phyloP scores from a whole-genome alignment of 2,113 vertebrate genomes.

The Apodemus sylvaticus region DNA sequence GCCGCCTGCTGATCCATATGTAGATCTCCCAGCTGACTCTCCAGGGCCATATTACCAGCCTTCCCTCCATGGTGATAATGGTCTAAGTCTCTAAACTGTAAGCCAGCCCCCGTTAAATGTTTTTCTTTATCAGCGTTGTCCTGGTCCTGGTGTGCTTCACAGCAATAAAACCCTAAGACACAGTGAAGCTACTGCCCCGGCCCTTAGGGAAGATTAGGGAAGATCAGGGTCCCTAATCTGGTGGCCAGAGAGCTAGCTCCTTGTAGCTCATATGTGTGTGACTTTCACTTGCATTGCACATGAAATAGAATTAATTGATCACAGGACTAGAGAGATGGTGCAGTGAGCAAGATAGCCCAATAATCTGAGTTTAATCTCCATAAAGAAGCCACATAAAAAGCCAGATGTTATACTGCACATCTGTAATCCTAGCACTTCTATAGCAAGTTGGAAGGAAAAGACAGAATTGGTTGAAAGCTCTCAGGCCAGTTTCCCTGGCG shows the following conservation, averaged over 20 bases:
- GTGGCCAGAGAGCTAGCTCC: not conserved
- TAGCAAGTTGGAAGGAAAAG: not conserved
- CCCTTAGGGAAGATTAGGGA: no score
- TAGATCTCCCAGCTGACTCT: not conserved
- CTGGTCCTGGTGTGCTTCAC: not conserved
- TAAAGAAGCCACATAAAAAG: not conserved
- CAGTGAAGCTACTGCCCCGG: not conserved
- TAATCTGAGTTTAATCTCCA: not conserved
- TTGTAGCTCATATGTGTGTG: not conserved
- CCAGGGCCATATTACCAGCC: not conserved
- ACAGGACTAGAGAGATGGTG: not conserved
- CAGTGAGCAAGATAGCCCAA: not conserved
- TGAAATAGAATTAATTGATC: not conserved
- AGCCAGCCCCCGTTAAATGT: not conserved
- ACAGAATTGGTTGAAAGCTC: not conserved
- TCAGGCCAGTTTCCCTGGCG: not conserved
- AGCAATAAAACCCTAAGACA: not conserved
- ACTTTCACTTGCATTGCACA: not conserved
- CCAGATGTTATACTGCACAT: no score
- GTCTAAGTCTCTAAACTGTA: not conserved
- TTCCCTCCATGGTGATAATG: not conserved
- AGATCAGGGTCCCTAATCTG: fast-evolving
- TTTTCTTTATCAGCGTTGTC: not conserved
- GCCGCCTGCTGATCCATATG: not conserved
- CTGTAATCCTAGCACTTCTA: not conserved